Conservation (phyloP, 2,797 vertebrate genomes). For the Lagocephalus sceleratus region DNA sequence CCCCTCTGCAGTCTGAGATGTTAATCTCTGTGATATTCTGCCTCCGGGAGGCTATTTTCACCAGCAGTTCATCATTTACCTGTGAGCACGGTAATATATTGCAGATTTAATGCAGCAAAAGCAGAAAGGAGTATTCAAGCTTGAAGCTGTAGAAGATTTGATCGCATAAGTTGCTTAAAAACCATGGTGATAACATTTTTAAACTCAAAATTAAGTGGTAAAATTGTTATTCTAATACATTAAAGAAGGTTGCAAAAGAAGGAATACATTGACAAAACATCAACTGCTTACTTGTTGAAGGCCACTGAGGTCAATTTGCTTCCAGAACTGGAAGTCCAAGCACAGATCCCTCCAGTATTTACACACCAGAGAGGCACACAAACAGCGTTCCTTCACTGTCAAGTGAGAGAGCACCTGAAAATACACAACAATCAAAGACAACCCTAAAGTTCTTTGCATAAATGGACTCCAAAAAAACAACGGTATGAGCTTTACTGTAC, state of each 20-base stretch:
- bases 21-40: constrained; percentile 97
- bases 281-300: constrained; percentile 85
- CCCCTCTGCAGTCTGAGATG: constrained; percentile 94
- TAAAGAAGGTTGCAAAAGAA: neutral
- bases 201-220: too few species aligned
- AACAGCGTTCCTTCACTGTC: constrained; percentile 93
- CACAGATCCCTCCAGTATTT: constrained; percentile 98
- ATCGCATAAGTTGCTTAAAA: too few species aligned
- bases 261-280: neutral
- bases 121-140: too few species aligned
- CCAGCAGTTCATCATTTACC: constrained; percentile 93
- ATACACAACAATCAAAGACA: neutral
- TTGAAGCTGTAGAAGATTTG: too few species aligned
- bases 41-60: constrained; percentile 93
- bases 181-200: too few species aligned
- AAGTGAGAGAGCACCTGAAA: constrained; percentile 94
- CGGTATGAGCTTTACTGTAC: too few species aligned
- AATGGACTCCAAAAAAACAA: neutral
- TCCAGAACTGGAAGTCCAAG: constrained; percentile 99
- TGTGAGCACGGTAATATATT: constrained; percentile 39
- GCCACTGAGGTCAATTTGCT: constrained; percentile 96
- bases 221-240: neutral
- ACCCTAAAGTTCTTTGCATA: neutral
- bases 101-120: neutral
- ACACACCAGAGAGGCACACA: constrained; percentile 94